A percentile compares a stretch with the other conserved stretches of the same genome.
phyloP scores from a whole-genome alignment of 1,140 invertebrate species.

The Bombus ignitus region DNA sequence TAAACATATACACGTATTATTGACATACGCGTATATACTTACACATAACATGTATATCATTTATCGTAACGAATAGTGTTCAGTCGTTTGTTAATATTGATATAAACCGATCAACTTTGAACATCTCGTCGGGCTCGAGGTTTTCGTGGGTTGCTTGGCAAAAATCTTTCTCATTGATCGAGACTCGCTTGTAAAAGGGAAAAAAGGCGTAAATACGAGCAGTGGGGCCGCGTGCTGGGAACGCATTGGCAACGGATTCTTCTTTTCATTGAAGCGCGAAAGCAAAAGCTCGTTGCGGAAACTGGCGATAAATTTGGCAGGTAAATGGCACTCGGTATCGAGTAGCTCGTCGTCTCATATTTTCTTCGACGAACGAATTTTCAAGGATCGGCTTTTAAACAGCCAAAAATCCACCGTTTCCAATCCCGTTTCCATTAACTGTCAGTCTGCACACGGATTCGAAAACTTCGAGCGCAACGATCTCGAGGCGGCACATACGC shows the following conservation, averaged over 20 bases:
- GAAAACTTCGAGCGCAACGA: conserved; percentile 45
- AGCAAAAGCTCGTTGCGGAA: background rate
- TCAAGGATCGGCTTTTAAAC: background rate
- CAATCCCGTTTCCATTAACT: no score
- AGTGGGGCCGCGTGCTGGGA: background rate
- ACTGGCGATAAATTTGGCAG: conserved; percentile 2
- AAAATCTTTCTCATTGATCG: background rate
- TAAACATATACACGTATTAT: background rate
- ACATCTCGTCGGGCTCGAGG: conserved; percentile 40
- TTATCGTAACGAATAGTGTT: conserved; percentile 52
- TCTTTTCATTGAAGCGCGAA: background rate
- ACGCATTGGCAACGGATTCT: background rate
- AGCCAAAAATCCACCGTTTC: no score
- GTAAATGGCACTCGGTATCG: background rate
- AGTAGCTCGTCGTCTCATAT: background rate
- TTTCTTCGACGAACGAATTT: background rate
- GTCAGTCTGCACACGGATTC: no score
- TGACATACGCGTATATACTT: background rate
- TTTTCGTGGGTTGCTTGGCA: conserved; percentile 17
- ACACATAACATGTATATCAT: conserved; percentile 6
- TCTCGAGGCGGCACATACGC: conserved; percentile 22
- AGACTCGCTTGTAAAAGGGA: background rate
- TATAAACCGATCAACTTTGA: conserved; percentile 14
- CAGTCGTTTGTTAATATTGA: conserved; percentile 50
- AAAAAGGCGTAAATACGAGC: background rate